These are phyloP conservation scores for Agapornis roseicollis DNA, from an alignment of 2,113 vertebrate genomes.

Conservation along the genomic window DNA sequence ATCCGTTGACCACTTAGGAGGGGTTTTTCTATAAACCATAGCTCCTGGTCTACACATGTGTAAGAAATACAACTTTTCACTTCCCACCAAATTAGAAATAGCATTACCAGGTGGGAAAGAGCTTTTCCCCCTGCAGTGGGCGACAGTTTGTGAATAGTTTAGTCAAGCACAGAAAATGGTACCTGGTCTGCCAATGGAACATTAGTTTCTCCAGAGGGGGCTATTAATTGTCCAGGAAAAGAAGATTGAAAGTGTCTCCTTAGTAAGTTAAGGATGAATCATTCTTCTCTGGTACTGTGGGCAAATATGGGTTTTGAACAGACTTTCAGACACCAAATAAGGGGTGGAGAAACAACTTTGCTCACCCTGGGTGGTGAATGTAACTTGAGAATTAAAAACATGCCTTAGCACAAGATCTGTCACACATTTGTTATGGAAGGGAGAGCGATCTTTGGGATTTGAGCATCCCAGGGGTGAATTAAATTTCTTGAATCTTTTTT, in stretches of 20 bases:
- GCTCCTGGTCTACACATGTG: neutral
- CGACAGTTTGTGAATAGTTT: neutral
- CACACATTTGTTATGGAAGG: neutral
- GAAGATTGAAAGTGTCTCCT: neutral
- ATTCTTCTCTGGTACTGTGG: neutral
- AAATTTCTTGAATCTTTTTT: neutral
- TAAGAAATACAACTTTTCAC: neutral
- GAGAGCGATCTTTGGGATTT: neutral
- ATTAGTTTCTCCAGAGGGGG: neutral
- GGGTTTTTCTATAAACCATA: neutral
- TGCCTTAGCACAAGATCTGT: neutral
- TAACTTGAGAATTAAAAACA: neutral
- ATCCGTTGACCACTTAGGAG: neutral
- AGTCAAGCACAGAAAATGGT: slow-evolving; percentile 8
- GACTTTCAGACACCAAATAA: neutral
- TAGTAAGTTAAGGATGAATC: neutral
- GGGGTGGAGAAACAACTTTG: neutral
- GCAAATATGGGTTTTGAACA: neutral
- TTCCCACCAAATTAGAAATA: neutral
- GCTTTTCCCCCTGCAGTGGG: neutral
- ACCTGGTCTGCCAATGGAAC: neutral
- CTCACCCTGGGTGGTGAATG: neutral
- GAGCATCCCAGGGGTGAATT: neutral
- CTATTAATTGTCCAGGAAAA: neutral
- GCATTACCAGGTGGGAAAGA: neutral